These are phyloP conservation scores for Drosophila flavopinicola DNA, from an alignment of 2,888 invertebrate genomes.

Conservation along the genomic window DNA sequence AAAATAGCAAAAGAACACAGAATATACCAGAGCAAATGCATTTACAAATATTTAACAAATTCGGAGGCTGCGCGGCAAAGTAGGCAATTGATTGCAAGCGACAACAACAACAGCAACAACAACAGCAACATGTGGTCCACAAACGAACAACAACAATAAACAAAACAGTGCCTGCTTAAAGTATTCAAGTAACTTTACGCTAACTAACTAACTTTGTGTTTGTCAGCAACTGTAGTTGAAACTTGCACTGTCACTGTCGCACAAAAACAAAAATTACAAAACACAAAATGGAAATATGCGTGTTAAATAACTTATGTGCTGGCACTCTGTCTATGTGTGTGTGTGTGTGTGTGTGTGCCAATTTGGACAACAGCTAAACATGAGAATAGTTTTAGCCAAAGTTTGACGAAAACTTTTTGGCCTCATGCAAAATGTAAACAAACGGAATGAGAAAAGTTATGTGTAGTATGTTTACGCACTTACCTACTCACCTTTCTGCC, in stretches of 20 bases:
- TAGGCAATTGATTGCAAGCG: slow-evolving; percentile 29
- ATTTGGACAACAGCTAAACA: slow-evolving; percentile 3
- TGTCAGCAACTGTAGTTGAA: slow-evolving; percentile 1
- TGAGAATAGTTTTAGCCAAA: slow-evolving; percentile 11
- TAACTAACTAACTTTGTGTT: slow-evolving; percentile 13
- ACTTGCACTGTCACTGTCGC: not conserved
- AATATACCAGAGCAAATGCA: slow-evolving; percentile 1
- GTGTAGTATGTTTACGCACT: not conserved
- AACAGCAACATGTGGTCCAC: slow-evolving; percentile 23
- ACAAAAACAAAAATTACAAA: not conserved
- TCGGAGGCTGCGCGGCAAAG: slow-evolving; percentile 25
- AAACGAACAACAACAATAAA: slow-evolving; percentile 7
- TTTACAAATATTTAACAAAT: slow-evolving; percentile 3
- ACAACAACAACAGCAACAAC: slow-evolving; percentile 1
- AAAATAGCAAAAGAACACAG: not conserved
- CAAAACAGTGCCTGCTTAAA: slow-evolving; percentile 17
- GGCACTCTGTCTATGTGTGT: slow-evolving; percentile 11
- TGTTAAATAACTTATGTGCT: slow-evolving; percentile 27
- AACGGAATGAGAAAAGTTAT: slow-evolving; percentile 1
- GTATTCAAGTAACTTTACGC: slow-evolving; percentile 7
- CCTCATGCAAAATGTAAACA: slow-evolving; percentile 18
- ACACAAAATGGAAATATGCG: not conserved
- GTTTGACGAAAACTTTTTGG: slow-evolving; percentile 12
- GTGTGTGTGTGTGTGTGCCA: not conserved
- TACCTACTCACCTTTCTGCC: no score